Percentiles rank a stretch among this genome's conserved stretches.
These are phyloP conservation scores for Chelon auratus DNA, from an alignment of 2,797 vertebrate genomes.

Conservation along the genomic window DNA sequence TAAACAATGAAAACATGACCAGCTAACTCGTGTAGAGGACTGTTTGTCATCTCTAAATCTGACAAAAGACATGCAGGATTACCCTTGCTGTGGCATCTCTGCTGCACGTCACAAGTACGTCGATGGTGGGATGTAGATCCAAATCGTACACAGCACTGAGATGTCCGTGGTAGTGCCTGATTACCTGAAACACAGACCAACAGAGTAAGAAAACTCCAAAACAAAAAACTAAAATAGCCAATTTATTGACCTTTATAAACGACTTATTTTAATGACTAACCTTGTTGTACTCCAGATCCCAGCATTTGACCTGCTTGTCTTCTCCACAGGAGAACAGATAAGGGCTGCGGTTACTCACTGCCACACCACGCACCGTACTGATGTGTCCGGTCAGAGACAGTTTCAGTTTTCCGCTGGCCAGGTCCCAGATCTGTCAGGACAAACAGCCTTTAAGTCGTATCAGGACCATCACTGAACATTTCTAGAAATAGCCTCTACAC, in stretches of 20 bases:
- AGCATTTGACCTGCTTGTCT: conserved; percentile 99
- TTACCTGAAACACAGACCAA: conserved; percentile 85
- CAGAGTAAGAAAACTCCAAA: background rate
- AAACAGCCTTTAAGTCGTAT: background rate
- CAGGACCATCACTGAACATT: background rate
- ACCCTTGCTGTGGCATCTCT: conserved; percentile 96
- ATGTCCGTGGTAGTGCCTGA: conserved; percentile 98
- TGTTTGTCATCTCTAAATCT: background rate
- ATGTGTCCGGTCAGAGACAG: conserved; percentile 97
- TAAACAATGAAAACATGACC: background rate
- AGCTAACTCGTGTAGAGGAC: background rate
- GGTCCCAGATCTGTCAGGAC: conserved; percentile 93
- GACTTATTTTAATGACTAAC: conserved; percentile 64
- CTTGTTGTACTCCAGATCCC: conserved; percentile 99
- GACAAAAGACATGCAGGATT: background rate
- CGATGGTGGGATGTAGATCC: conserved; percentile 97
- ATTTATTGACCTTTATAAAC: background rate
- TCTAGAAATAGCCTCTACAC: background rate
- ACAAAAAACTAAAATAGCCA: background rate
- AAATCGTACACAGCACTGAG: conserved; percentile 96
- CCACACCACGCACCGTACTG: conserved; percentile 96
- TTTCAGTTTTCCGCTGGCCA: conserved; percentile 96
- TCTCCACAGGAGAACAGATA: conserved; percentile 99
- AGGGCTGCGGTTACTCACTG: conserved; percentile 93
- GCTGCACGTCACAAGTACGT: conserved; percentile 96